Percentiles rank a stretch among this genome's conserved stretches.
phyloP scores from a whole-genome alignment of 2,113 vertebrate genomes.

The Thunnus maccoyii region DNA sequence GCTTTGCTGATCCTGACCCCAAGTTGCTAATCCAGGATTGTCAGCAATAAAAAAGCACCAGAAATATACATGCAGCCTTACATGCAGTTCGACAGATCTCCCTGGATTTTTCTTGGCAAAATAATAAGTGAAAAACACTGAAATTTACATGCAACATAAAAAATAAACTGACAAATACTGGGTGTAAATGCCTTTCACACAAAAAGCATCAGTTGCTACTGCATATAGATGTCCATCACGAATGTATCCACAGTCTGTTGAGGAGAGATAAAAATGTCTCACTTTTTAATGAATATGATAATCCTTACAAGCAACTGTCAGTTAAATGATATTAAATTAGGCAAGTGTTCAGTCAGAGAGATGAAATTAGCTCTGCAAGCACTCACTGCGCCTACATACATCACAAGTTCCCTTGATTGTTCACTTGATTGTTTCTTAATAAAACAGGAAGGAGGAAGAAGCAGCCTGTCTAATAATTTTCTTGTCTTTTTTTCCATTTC shows the following conservation, averaged over 20 bases:
- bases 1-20: slow-evolving; percentile 6
- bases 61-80: too few species aligned
- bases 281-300: slow-evolving; percentile 43
- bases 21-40: neutral
- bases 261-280: neutral
- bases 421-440: slow-evolving; percentile 60
- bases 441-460: slow-evolving; percentile 39
- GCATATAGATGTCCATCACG: neutral
- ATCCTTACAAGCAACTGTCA: slow-evolving; percentile 25
- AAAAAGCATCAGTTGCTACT: neutral
- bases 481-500: slow-evolving; percentile 20
- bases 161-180: too few species aligned
- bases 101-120: neutral
- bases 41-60: slow-evolving; percentile 9
- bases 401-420: slow-evolving; percentile 31
- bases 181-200: neutral
- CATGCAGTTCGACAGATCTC: neutral
- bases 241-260: neutral
- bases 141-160: neutral
- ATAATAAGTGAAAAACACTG: neutral
- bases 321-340: slow-evolving; percentile 38
- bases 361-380: slow-evolving; percentile 26
- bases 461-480: slow-evolving; percentile 34
- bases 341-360: slow-evolving; percentile 38
- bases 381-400: slow-evolving; percentile 9